Percentiles rank a stretch among this genome's conserved stretches.
These are phyloP conservation scores for Bombus superbus DNA, from an alignment of 1,140 invertebrate species.

Conservation along the genomic window DNA sequence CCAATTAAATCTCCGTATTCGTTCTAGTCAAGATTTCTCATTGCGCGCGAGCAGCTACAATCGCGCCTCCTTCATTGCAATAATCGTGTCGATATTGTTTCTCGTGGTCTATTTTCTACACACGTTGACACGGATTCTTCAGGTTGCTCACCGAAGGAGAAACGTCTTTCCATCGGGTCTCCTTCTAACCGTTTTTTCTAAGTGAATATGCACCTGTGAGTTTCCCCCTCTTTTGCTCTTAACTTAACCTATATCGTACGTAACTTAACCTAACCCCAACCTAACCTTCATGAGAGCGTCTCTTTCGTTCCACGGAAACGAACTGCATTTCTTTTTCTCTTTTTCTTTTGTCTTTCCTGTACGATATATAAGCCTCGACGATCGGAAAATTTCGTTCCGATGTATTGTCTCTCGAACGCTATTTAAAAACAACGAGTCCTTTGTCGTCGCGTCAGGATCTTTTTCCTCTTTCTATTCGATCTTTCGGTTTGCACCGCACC, in stretches of 20 bases:
- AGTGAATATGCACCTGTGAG: constrained; percentile 27
- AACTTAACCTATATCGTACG: neutral
- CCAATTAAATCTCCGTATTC: neutral
- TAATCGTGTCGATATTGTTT: constrained; percentile 10
- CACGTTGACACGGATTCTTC: constrained; percentile 32
- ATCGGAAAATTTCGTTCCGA: neutral
- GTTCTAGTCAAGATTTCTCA: neutral
- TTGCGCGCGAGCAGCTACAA: neutral
- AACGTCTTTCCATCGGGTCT: neutral
- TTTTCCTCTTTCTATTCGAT: neutral
- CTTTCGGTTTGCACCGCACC: neutral
- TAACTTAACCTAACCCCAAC: too few species aligned
- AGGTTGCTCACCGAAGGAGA: neutral
- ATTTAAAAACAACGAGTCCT: neutral
- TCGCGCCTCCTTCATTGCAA: neutral
- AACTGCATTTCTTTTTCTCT: neutral
- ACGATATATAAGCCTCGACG: constrained; percentile 10
- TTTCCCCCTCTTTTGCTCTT: neutral
- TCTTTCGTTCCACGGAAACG: neutral
- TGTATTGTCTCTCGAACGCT: too few species aligned
- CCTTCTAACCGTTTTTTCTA: constrained; percentile 4
- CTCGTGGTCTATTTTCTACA: constrained; percentile 19
- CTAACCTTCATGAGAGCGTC: neutral
- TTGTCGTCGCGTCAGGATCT: neutral
- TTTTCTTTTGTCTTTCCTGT: neutral